A percentile compares a stretch with the other conserved stretches of the same genome.
phyloP scores from a whole-genome alignment of 2,113 vertebrate genomes.

The Aegithalos caudatus region DNA sequence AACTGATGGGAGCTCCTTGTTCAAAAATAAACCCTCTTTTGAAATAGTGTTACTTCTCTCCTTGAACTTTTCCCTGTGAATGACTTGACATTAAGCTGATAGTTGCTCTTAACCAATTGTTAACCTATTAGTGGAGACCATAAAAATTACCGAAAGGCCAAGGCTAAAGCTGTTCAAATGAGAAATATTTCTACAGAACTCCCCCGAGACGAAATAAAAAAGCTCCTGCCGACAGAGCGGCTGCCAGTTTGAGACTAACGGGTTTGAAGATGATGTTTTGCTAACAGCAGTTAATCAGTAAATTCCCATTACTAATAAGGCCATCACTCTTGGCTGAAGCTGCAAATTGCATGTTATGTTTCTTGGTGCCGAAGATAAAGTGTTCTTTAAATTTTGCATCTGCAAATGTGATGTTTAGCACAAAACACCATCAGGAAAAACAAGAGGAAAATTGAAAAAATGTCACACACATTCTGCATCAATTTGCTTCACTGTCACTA shows the following conservation, averaged over 20 bases:
- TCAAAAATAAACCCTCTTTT: conserved; percentile 34
- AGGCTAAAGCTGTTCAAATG: conserved; percentile 64
- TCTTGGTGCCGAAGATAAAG: conserved; percentile 56
- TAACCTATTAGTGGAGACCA: conserved; percentile 68
- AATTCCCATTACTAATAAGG: conserved; percentile 76
- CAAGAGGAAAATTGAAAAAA: conserved; percentile 47
- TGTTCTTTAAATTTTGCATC: conserved; percentile 59
- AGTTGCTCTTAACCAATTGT: conserved; percentile 70
- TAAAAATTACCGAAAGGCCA: conserved; percentile 68
- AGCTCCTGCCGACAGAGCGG: conserved; percentile 15
- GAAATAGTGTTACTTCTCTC: conserved; percentile 63
- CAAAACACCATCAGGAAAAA: conserved; percentile 43
- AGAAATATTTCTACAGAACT: conserved; percentile 64
- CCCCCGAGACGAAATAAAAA: conserved; percentile 44
- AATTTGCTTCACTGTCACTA: conserved; percentile 23
- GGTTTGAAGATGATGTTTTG: conserved; percentile 69
- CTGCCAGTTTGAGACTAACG: conserved; percentile 60
- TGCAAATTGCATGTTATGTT: conserved; percentile 64
- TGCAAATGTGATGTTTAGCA: conserved; percentile 50
- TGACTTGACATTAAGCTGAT: conserved; percentile 53
- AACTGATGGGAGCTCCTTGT: conserved; percentile 17
- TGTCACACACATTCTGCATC: conserved; percentile 21
- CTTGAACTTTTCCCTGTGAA: conserved; percentile 66
- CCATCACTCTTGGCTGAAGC: conserved; percentile 71
- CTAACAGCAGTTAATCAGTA: conserved; percentile 74